A percentile compares a stretch with the other conserved stretches of the same genome.
Evolutionary conservation across 2,113 vertebrate species (phyloP).

Genomic region (Limnothrissa miodon): DNA sequence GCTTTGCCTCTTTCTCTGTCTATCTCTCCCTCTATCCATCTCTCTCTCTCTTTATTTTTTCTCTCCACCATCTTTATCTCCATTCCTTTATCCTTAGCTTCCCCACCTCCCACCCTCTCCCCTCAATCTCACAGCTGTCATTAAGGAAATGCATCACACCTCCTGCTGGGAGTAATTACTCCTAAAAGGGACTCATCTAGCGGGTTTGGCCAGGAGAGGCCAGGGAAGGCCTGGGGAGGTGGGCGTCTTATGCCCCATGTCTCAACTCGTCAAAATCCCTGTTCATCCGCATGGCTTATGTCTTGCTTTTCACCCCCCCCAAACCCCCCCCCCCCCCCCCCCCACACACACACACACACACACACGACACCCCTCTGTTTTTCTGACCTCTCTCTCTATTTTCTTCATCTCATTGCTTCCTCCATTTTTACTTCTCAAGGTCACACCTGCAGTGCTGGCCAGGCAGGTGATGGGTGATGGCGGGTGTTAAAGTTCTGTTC

Average conservation of each 20-base stretch:
- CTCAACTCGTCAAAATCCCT: neutral
- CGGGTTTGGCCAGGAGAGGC: neutral
- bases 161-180: constrained; percentile 74
- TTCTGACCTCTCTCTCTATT: neutral
- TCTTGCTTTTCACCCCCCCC: neutral
- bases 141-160: constrained; percentile 61
- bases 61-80: constrained; percentile 20
- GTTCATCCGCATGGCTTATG: neutral
- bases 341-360: too few relatives aligned
- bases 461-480: too few relatives aligned
- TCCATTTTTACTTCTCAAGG: neutral
- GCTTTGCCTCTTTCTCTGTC: neutral
- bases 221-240: too few relatives aligned
- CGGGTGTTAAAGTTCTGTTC: too few relatives aligned
- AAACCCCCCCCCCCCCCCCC: too few relatives aligned
- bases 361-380: too few relatives aligned
- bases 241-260: neutral
- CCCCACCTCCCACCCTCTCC: constrained; percentile 8
- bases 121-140: constrained; percentile 46
- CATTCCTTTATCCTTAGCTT: neutral
- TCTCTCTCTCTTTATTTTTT: neutral
- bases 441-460: neutral
- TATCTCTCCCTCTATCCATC: neutral
- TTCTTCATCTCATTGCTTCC: neutral
- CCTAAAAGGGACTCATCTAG: constrained; percentile 70